These are phyloP conservation scores for Caenorhabditis remanei DNA, from an alignment of 1,140 invertebrate species.

Conservation along the genomic window DNA sequence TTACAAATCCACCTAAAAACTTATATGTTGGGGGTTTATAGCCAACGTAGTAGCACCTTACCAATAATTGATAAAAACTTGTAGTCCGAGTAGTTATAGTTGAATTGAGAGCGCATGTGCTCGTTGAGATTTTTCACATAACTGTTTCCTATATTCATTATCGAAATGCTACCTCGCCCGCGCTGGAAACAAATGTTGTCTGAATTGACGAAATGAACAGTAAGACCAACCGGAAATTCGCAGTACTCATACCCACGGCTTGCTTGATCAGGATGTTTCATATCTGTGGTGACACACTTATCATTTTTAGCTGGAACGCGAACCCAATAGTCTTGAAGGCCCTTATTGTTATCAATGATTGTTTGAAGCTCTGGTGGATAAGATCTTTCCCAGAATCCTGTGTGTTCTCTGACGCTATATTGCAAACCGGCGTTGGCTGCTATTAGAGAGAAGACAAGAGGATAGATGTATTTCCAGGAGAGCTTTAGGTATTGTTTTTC, in stretches of 20 bases:
- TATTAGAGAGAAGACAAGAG: neutral
- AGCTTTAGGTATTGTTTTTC: conserved; percentile 2
- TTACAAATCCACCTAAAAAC: too few species aligned
- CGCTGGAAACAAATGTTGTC: neutral
- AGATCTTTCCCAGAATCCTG: neutral
- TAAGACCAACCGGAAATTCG: neutral
- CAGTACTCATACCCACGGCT: neutral
- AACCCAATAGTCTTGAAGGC: neutral
- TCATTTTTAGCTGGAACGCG: neutral
- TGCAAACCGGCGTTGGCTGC: neutral
- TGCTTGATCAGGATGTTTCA: neutral
- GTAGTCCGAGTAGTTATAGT: conserved; percentile 7
- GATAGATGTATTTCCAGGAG: neutral
- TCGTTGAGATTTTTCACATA: conserved; percentile 1
- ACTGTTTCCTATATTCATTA: conserved; percentile 4
- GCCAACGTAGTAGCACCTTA: neutral
- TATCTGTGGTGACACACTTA: neutral
- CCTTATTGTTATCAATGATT: neutral
- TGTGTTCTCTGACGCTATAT: neutral
- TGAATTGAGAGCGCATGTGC: neutral
- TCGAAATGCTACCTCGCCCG: neutral
- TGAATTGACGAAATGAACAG: too few species aligned
- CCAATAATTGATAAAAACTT: neutral
- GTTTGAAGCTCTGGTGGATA: neutral
- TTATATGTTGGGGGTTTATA: too few species aligned